Base-by-base conservation (phyloP, 2,797 vertebrate species). In the Acanthis flammea region DNA sequence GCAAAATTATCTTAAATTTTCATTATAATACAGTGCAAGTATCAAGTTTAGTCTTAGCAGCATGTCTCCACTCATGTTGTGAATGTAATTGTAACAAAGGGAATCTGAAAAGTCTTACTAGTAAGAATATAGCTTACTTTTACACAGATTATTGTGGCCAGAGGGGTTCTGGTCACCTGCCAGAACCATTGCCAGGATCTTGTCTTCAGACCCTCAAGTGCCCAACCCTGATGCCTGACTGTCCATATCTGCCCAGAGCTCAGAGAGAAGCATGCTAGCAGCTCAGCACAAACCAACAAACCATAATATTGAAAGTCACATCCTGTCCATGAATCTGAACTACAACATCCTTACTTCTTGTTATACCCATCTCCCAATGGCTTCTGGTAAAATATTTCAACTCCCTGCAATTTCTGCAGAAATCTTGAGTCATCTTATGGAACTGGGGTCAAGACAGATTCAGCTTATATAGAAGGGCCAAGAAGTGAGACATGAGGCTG, bases 11-110 rank as follows among this genome's bases (percentile, higher is more conserved):
- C 80, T 94, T 86, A 66, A 61, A 58, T 91, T 94, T 95, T 76
- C 92, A 62, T 80, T 86, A 91, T 70, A 94, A 47, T 79, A 82
- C 73, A 79, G 63, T 70, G 68, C 63, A 92, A 93, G 85, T 76
- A 94, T 89, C 68, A 47, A 85, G 90, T 88, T 96, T 95, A 97
- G 96, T 97, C 94, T 96, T 95, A 97, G 92, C 94, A 93, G 58
- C 68, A 73, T 23, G 73, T 86, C 86, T 95, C 84, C 66, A 82
- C 73, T 96, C 73, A 37, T 19, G 35, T 92, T 92, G 95, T 75
- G 75, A 93, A 87, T 90, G 90, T 73, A 66, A 78, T 19, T 75
- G 33, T 35, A 85, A 77, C 70, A 79, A 72, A 86, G 81, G 88
- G 77, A 94, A 93, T 89, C 88, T 71, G 83, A 91, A 92, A 92